phyloP scores from a whole-genome alignment of 2,888 invertebrate species.

The Agrilus biguttatus region DNA sequence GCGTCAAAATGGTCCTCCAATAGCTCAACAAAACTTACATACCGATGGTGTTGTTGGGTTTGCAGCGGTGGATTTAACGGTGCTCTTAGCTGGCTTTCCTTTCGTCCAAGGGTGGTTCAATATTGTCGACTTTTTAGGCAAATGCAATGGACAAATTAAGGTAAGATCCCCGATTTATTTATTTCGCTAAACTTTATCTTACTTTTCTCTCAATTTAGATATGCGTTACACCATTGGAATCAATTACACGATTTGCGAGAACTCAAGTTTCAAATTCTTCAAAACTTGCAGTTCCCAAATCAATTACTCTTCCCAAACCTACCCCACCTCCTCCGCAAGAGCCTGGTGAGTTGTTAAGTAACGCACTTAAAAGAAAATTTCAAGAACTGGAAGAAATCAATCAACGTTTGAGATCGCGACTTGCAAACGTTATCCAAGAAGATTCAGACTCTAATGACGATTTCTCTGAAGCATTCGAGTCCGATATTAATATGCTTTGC shows the following conservation, averaged over 20 bases:
- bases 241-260: constrained; percentile 20
- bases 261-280: no score
- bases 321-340: constrained; percentile 10
- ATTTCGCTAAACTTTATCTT: background rate
- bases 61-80: constrained; percentile 42
- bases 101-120: constrained; percentile 47
- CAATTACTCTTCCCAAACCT: constrained; percentile 5
- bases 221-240: constrained; percentile 39
- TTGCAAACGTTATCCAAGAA: constrained; percentile 41
- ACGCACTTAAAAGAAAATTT: constrained; percentile 43
- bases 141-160: constrained; percentile 46
- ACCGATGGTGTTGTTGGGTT: constrained; percentile 46
- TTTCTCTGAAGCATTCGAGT: constrained; percentile 40
- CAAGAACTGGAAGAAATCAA: constrained; percentile 49
- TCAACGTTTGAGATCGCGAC: constrained; percentile 38
- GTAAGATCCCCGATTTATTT: constrained; percentile 20
- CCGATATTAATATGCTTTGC: constrained; percentile 37
- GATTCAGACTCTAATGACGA: constrained; percentile 32
- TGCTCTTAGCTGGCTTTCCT: constrained; percentile 35
- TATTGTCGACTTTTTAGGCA: constrained; percentile 42
- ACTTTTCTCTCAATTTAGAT: constrained; percentile 23
- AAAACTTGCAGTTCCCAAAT: constrained; percentile 1
- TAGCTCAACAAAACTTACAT: constrained; percentile 34
- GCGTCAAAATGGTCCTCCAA: constrained; percentile 36
- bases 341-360: constrained; percentile 26